Base-by-base conservation (phyloP, 2,113 vertebrate genomes). In the Sigmodon hispidus region DNA sequence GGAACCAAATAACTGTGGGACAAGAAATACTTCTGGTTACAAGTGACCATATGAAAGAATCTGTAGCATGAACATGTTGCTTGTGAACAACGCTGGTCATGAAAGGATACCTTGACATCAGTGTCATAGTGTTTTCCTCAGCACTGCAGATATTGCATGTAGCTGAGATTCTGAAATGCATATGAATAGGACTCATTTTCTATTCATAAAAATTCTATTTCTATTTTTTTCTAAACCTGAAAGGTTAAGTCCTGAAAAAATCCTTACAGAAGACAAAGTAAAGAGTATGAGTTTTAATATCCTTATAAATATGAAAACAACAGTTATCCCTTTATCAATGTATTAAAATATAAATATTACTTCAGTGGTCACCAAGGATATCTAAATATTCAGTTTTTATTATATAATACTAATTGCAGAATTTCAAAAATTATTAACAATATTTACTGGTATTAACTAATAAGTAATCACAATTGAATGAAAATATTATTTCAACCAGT, bases 61-160 rank as follows among this genome's bases (percentile, higher is more conserved):
- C 3, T 77, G 0, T 19, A 67, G 21, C n/a, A 6, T 29, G 2
- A 6, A 70, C 17, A 19, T 21, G 16, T 9, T 70, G 31, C 16
- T 70, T 16, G 15, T 70, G 36, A 3, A 9, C 2, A 84, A 13
- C 50, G 43, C 3, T 93, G 70, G 3, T 61, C 36, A 7, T 19
- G 7, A n/a, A 22, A 4, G 29, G 83, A 84, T 21, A 1, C 8
- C n/a, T 17, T 26, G 59, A 73, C 15, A n/a, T n/a, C 4, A 31
- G 3, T 11, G 1, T 1, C 29, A 8, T 3, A 13, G 48, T 17
- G 26, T 3, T 19, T 84, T 29, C 4, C 7, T 7, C 26, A 26
- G 5, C 4, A 50, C 5, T 21, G 11, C 12, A 61, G 19, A 15
- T 7, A 19, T 21, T 5, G 19, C 5, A 70, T 1, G 10, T 24